These are phyloP conservation scores for Ptiloglossa arizonensis DNA, from an alignment of 1,140 invertebrate species.

Conservation along the genomic window DNA sequence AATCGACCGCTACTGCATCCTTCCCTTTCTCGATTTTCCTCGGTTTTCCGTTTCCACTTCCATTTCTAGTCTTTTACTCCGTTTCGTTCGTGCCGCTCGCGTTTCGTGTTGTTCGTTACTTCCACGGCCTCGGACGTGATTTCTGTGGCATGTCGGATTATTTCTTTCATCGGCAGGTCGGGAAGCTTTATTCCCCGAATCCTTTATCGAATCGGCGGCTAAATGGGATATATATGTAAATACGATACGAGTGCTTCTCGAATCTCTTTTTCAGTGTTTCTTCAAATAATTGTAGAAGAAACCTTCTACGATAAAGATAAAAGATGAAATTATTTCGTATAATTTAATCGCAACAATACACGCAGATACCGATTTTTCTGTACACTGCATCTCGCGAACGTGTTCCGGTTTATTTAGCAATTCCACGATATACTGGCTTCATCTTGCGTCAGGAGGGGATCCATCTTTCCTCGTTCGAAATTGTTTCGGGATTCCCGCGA, in stretches of 20 bases:
- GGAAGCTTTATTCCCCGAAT: conserved; percentile 30
- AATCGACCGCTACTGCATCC: conserved; percentile 2
- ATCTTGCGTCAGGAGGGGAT: too few relatives aligned
- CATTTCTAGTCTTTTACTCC: conserved; percentile 1
- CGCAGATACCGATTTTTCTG: too few relatives aligned
- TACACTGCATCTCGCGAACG: too few relatives aligned
- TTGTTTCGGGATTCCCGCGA: too few relatives aligned
- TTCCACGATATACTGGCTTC: too few relatives aligned
- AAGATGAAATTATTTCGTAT: too few relatives aligned
- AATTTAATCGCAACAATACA: too few relatives aligned
- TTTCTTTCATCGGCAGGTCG: conserved; percentile 2
- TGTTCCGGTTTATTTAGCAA: too few relatives aligned
- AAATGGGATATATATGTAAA: neutral
- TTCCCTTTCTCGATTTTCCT: neutral
- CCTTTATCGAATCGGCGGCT: conserved; percentile 7
- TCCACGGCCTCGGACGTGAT: neutral
- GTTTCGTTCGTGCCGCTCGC: neutral
- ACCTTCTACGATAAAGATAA: too few relatives aligned
- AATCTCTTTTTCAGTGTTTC: too few relatives aligned
- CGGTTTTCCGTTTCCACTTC: neutral
- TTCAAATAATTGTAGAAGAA: too few relatives aligned
- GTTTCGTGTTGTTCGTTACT: neutral
- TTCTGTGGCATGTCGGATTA: conserved; percentile 20
- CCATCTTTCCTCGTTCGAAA: too few relatives aligned
- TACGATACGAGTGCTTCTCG: neutral